These are phyloP conservation scores for Caerostris darwini DNA, from an alignment of 1,140 invertebrate genomes.

Conservation along the genomic window DNA sequence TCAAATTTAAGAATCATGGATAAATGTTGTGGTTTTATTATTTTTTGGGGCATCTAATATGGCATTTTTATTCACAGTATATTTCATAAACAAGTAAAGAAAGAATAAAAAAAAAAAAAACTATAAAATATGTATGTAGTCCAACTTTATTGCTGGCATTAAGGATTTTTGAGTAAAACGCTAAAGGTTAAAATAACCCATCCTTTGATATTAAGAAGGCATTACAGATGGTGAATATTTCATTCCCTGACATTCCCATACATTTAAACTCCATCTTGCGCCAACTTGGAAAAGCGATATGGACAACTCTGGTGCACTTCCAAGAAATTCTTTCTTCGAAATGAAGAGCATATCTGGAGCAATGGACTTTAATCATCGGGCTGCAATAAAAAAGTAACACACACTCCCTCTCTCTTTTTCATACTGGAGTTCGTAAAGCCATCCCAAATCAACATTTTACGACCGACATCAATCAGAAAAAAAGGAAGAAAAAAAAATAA, in stretches of 20 bases:
- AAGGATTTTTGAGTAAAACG: background rate
- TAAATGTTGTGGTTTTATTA: too few relatives aligned
- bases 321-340: background rate
- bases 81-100: too few relatives aligned
- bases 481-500: background rate
- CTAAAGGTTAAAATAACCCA: background rate
- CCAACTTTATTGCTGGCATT: background rate
- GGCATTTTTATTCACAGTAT: too few relatives aligned
- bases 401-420: background rate
- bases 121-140: too few relatives aligned
- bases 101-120: too few relatives aligned
- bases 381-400: background rate
- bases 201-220: background rate
- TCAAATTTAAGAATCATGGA: too few relatives aligned
- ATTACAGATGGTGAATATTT: background rate
- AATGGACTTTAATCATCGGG: conserved; percentile 1
- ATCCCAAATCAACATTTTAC: conserved; percentile 48
- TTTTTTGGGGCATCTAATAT: too few relatives aligned
- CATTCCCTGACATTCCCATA: background rate
- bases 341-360: background rate
- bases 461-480: conserved; percentile 3
- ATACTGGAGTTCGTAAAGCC: background rate
- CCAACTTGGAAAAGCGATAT: background rate
- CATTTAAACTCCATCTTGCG: background rate
- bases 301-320: background rate